A percentile compares a stretch with the other conserved stretches of the same genome.
Evolutionary conservation across 2,888 invertebrate genomes (phyloP).

Genomic region (Agonopterix arenella): DNA sequence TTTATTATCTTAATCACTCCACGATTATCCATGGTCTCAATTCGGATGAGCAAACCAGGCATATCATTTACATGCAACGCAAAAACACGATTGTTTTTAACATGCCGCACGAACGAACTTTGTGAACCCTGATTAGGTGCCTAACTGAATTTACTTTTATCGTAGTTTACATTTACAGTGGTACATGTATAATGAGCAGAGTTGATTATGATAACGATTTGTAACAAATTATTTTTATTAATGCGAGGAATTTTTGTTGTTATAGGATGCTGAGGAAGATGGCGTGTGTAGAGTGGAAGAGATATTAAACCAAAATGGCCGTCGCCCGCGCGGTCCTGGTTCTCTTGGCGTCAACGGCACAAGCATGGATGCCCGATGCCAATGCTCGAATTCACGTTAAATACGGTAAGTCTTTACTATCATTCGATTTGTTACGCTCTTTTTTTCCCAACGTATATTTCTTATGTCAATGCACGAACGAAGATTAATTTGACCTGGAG

Average conservation of each 20-base stretch:
- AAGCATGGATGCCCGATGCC: constrained; percentile 85
- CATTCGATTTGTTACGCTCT: neutral
- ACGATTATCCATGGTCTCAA: neutral
- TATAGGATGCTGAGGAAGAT: constrained; percentile 55
- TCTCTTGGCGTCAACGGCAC: constrained; percentile 73
- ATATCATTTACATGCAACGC: too few relatives aligned
- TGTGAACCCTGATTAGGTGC: too few relatives aligned
- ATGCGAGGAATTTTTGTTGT: constrained; percentile 20
- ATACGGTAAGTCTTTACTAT: constrained; percentile 66
- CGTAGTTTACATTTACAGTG: too few relatives aligned
- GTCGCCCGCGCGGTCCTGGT: constrained; percentile 74
- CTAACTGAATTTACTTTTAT: too few relatives aligned
- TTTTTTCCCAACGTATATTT: neutral
- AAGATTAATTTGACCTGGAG: too few relatives aligned
- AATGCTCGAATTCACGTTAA: constrained; percentile 81
- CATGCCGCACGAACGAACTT: too few relatives aligned
- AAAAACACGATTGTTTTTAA: too few relatives aligned
- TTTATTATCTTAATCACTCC: constrained; percentile 9
- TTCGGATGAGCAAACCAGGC: too few relatives aligned
- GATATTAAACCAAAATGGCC: constrained; percentile 64
- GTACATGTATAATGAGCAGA: too few relatives aligned
- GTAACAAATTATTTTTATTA: too few relatives aligned
- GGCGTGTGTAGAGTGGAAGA: constrained; percentile 57
- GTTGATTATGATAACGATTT: too few relatives aligned
- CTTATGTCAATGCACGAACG: too few relatives aligned